Base-by-base conservation (phyloP, 2,888 invertebrate species). In the Hypolimnas misippus region DNA sequence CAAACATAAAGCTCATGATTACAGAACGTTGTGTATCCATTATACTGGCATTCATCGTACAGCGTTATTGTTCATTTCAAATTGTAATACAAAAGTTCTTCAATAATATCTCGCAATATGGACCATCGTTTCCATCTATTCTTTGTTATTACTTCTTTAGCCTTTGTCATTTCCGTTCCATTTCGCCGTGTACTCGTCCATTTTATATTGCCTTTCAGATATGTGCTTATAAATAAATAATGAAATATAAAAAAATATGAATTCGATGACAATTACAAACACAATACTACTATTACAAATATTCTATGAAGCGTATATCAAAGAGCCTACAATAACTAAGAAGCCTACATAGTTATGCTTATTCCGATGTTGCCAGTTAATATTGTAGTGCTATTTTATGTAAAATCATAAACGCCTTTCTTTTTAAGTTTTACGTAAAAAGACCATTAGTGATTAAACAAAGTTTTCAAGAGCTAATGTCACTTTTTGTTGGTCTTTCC, bases 31-130 rank as follows among this genome's bases (percentile, higher is more conserved):
- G 14, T 51, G 14, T 55, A 56, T 44, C 19, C 49, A 31, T 55
- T 57, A 61, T 16, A 49, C 12, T 17, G 57, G 35, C 42, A 19
- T 54, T 42, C 57, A 49, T 49, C 33, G 46, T 19, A 21, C 44
- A 7, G 44, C 29, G 31, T 49, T 57, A 64, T 57, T 33, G 53
- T 49, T 60, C 63, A 38, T 56, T 65, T 54, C 12, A 44, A 54
- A 65, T 57, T 19, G 33, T 31, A 29, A 49, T 19, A 59, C 40
- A 51, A 60, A 67, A 65, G 59, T 67, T 67, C 63, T 62, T 61
- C 64, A 57, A 60, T 65, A 63, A 59, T 56, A 50, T 53, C 56
- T 21, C 17, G n/a, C 53, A 61, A 42, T 42, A 53, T 16, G 35
- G 49, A 21, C 8, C 29, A 25, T n/a, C 31, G 16, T n/a, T 61